Evolutionary conservation across 2,113 vertebrate genomes (phyloP), one percentile per base, ranked within the genome.

Genomic region (Hydropotes inermis): DNA sequence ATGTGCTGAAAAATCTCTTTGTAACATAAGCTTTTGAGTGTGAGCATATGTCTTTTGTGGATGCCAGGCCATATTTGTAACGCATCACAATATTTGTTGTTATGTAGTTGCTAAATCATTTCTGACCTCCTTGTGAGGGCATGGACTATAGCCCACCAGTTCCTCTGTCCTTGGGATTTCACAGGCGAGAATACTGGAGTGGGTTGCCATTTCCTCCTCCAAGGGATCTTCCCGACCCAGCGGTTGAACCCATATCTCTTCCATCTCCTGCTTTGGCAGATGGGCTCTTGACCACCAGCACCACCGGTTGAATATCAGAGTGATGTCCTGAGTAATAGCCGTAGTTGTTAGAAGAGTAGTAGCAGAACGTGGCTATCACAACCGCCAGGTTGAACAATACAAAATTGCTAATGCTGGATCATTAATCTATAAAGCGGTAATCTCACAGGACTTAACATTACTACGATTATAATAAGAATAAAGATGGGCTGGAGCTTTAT

Each of bases 1-100:
- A 92, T 84, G 92, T 33, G 0, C 81, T 89, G 7, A 27, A 92
- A 97, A 97, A 96, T 52, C 2, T 50, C 96, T 89, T 95, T 50
- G 14, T 76, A 87, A 79, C n/a, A n/a, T 91, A 91, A 97, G 88
- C 92, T 50, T 86, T 85, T 74, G 70, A 81, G 92, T 78, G 8
- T 88, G 61, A 81, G 28, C 3, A 1, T 52, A 47, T n/a, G 36
- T 94, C 61, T 97, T 91, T 87, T 87, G 79, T 55, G 25, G 10
- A 21, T 64, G 91, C 83, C 19, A 27, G 33, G 16, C 54, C n/a
- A 83, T 7, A 7, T 45, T 61, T 83, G 39, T 85, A 93, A 87
- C 0, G 43, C 33, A 54, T 86, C 50, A 64, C 16, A 36, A 27
- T 58, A 28, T 45, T 28, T 74, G 70, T 74, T 74, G 70, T 74